phyloP scores from a whole-genome alignment of 2,113 vertebrate genomes.

The Egretta garzetta region DNA sequence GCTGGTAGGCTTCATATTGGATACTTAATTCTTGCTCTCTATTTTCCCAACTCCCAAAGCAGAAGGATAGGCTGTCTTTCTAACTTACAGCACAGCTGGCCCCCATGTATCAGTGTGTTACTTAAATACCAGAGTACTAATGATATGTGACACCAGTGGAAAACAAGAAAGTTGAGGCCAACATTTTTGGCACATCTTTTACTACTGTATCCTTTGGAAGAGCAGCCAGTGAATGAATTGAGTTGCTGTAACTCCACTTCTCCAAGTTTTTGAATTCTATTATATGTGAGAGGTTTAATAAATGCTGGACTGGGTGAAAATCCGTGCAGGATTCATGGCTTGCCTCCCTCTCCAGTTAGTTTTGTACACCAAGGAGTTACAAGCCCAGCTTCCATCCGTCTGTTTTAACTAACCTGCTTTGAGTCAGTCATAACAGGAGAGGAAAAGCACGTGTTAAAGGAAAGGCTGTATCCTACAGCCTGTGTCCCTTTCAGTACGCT shows the following conservation, averaged over 20 bases:
- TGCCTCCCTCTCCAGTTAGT: not conserved
- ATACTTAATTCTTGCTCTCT: not conserved
- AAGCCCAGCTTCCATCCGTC: not conserved
- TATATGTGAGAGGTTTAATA: not conserved
- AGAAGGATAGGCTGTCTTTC: constrained; percentile 6
- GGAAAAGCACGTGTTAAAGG: not conserved
- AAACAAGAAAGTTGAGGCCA: constrained; percentile 18
- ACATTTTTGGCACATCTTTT: constrained; percentile 24
- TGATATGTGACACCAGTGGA: constrained; percentile 45
- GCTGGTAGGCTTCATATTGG: not conserved
- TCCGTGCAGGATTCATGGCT: not conserved
- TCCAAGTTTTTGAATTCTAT: not conserved
- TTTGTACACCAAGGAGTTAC: not conserved
- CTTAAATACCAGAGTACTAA: constrained; percentile 24
- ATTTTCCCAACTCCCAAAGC: not conserved
- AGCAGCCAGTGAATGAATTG: not conserved
- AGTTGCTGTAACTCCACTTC: not conserved
- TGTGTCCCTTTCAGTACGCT: not conserved
- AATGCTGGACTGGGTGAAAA: not conserved
- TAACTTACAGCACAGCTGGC: constrained; percentile 13
- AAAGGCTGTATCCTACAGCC: not conserved
- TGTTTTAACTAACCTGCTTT: not conserved
- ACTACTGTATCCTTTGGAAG: not conserved
- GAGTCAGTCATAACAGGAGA: not conserved
- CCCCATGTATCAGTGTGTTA: constrained; percentile 1